These are phyloP conservation scores for Hanleya hanleyi DNA, from an alignment of 2,888 invertebrate species.

Conservation along the genomic window DNA sequence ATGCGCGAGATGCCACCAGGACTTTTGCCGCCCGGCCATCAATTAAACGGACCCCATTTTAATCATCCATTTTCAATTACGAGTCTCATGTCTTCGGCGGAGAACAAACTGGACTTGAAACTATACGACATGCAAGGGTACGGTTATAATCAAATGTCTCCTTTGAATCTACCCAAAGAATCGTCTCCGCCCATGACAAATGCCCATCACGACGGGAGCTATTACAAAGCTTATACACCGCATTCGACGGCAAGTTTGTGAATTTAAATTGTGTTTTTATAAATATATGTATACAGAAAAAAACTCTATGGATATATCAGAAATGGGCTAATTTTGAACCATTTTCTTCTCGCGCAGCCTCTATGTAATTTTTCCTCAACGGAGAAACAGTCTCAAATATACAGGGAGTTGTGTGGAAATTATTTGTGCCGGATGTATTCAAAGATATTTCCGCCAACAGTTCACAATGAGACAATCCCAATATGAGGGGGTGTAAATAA, in stretches of 20 bases:
- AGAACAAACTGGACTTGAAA: slow-evolving; percentile 91
- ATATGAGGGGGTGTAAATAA: no score
- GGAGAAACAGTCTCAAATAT: no score
- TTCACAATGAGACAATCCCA: no score
- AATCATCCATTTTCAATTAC: slow-evolving; percentile 97
- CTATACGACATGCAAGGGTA: slow-evolving; percentile 81
- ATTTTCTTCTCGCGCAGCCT: no score
- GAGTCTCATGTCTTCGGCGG: slow-evolving; percentile 83
- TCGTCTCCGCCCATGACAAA: slow-evolving; percentile 41
- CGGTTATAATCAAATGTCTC: slow-evolving; percentile 54
- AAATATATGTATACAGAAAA: neutral
- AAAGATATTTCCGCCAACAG: no score
- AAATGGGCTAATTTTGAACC: no score
- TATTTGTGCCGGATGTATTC: no score
- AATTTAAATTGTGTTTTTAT: slow-evolving; percentile 17
- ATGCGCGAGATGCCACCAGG: slow-evolving; percentile 38
- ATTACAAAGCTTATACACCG: slow-evolving; percentile 63
- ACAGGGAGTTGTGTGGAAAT: no score
- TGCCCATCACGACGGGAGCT: slow-evolving; percentile 53
- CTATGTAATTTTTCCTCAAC: no score
- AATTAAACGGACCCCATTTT: slow-evolving; percentile 70
- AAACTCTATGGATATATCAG: neutral
- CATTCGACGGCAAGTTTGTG: slow-evolving; percentile 63
- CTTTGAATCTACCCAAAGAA: slow-evolving; percentile 45
- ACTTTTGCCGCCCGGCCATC: slow-evolving; percentile 70